Evolutionary conservation across 2,797 vertebrate genomes (phyloP).

Genomic region (Merluccius polli): DNA sequence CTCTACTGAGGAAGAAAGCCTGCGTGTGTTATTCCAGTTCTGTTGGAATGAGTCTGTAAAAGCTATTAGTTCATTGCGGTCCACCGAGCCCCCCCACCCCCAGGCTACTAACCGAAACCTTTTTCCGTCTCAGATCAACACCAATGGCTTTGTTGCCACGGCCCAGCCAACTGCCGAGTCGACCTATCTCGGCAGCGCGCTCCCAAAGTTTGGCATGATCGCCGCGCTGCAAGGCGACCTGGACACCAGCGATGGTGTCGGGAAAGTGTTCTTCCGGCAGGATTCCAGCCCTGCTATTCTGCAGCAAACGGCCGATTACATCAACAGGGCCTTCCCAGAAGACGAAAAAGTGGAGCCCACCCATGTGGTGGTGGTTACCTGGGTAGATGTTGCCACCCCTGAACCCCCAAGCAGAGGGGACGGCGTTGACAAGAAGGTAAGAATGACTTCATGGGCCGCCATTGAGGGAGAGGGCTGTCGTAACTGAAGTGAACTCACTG

Average conservation of each 20-base stretch:
- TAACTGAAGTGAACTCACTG: slow-evolving; percentile 1
- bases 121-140: slow-evolving; percentile 75
- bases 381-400: slow-evolving; percentile 75
- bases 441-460: background rate
- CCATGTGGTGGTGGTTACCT: slow-evolving; percentile 79
- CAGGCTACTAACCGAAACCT: slow-evolving; percentile 14
- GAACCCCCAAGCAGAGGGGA: slow-evolving; percentile 53
- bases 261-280: slow-evolving; percentile 83
- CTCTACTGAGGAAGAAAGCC: slow-evolving; percentile 20
- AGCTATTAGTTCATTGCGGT: background rate
- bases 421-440: slow-evolving; percentile 71
- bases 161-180: slow-evolving; percentile 71
- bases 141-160: slow-evolving; percentile 85
- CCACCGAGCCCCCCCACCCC: slow-evolving; percentile 9
- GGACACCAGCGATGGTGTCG: slow-evolving; percentile 78
- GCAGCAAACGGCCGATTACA: slow-evolving; percentile 66
- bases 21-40: slow-evolving; percentile 18
- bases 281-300: slow-evolving; percentile 71
- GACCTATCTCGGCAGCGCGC: slow-evolving; percentile 78
- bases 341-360: slow-evolving; percentile 67
- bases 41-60: slow-evolving; percentile 11
- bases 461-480: background rate
- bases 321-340: slow-evolving; percentile 79
- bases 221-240: slow-evolving; percentile 76
- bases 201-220: slow-evolving; percentile 78